Evolutionary conservation across 2,888 invertebrate species (phyloP), one percentile per base, ranked within the genome.

Genomic region (Taenaris catops): DNA sequence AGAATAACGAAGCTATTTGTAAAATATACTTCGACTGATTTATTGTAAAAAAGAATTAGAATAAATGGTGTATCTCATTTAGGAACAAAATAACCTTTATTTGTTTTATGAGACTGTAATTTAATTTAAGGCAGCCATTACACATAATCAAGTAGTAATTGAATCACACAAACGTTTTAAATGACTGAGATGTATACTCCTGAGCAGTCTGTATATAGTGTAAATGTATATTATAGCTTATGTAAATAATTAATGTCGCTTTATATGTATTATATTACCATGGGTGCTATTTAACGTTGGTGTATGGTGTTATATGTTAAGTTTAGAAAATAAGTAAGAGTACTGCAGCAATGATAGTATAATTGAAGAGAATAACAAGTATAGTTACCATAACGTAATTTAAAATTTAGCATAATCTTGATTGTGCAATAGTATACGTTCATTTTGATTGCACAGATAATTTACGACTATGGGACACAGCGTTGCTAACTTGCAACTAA

Each of bases 211-310:
- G 24, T 76, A 74, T 55, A 76, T 69, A 69, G 38, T 81, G 73
- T 79, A 76, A 53, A 76, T 75, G n/a, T n/a, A n/a, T n/a, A n/a
- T n/a, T n/a, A 78, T 46, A 45, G 45, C 41, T 46, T 52, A 44
- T 57, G 57, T 60, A 59, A 49, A 58, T 59, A 57, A 52, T 53
- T 55, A 53, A 56, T 64, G 53, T 69, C 52, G 81, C 81, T 80
- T 80, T 81, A 72, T 70, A 58, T 75, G 74, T 81, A 74, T 63
- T 64, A 70, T 78, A 78, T 75, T 74, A 62, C 72, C 64, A 83
- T 75, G 83, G 84, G 84, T 84, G 84, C 84, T 84, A 84, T 80
- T 78, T 76, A 75, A 71, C 51, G 65, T 70, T 64, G 83, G 80
- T 81, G 75, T 69, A 69, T 53, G 83, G 81, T 83, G 55, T 66